A percentile compares a stretch with the other conserved stretches of the same genome.
Conservation (phyloP, 1,140 invertebrate genomes). For the Notospermus geniculatus region DNA sequence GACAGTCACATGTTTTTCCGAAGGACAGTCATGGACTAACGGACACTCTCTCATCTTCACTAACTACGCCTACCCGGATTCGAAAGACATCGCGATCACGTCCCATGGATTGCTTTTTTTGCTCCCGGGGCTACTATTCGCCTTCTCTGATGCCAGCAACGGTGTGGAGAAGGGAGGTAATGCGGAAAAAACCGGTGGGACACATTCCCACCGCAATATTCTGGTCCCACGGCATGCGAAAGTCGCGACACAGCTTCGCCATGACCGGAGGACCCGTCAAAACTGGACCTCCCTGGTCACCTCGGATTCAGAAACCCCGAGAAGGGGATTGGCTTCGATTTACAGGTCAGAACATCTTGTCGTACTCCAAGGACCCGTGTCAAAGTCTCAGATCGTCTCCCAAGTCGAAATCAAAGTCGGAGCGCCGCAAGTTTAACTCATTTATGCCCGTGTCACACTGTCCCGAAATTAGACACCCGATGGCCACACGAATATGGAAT, state of each 20-base stretch:
- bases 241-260: slow-evolving; percentile 22
- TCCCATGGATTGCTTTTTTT: slow-evolving; percentile 1
- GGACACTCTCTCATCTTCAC: too few species aligned
- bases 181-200: slow-evolving; percentile 40
- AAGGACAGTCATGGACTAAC: too few species aligned
- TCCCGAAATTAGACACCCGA: too few species aligned
- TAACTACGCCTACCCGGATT: too few species aligned
- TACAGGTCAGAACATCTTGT: slow-evolving; percentile 29
- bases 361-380: slow-evolving; percentile 27
- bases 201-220: slow-evolving; percentile 36
- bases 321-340: slow-evolving; percentile 27
- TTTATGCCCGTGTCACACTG: too few species aligned
- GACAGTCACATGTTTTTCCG: too few species aligned
- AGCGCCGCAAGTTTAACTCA: slow-evolving; percentile 12
- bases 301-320: slow-evolving; percentile 34
- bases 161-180: slow-evolving; percentile 13
- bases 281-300: slow-evolving; percentile 21
- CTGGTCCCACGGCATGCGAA: slow-evolving; percentile 33
- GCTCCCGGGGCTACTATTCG: slow-evolving; percentile 26
- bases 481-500: too few species aligned
- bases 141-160: slow-evolving; percentile 20
- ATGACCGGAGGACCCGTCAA: slow-evolving; percentile 33
- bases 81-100: neutral
- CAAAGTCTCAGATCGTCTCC: too few species aligned
- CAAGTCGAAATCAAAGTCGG: slow-evolving; percentile 19